Evolutionary conservation across 2,797 vertebrate genomes (phyloP).

Genomic region (Holocentrus rufus): DNA sequence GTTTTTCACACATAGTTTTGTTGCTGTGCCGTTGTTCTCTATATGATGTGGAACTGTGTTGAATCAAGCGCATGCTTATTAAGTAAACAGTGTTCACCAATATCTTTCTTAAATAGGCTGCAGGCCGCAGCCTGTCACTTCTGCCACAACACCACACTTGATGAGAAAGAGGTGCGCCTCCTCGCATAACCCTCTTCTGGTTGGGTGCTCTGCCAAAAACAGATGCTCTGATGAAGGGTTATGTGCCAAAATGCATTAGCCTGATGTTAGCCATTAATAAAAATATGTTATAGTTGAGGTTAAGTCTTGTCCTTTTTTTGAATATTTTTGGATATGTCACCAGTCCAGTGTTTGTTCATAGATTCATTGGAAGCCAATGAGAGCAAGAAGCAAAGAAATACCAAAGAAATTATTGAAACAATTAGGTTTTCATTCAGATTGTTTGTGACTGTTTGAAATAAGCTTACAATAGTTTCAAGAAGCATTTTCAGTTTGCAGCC

Average conservation of each 20-base stretch:
- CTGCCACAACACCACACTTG: constrained; percentile 52
- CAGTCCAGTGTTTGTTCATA: constrained; percentile 42
- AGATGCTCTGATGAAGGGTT: constrained; percentile 67
- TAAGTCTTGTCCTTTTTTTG: constrained; percentile 39
- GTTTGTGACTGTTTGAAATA: constrained; percentile 24
- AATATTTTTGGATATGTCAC: constrained; percentile 54
- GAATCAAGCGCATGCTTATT: constrained; percentile 9
- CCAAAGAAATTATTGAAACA: too few species aligned
- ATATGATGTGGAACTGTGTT: too few species aligned
- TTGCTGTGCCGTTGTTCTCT: background rate
- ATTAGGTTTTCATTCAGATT: constrained; percentile 11
- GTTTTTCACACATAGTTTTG: background rate
- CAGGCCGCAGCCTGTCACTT: constrained; percentile 60
- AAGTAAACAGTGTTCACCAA: constrained; percentile 4
- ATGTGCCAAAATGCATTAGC: constrained; percentile 66
- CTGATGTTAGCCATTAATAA: constrained; percentile 62
- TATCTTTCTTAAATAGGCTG: constrained; percentile 44
- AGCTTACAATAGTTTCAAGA: constrained; percentile 2
- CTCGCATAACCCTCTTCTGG: constrained; percentile 64
- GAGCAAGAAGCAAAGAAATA: constrained; percentile 27
- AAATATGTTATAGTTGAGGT: constrained; percentile 55
- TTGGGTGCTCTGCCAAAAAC: constrained; percentile 65
- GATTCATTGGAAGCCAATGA: constrained; percentile 43
- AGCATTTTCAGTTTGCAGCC: constrained; percentile 28
- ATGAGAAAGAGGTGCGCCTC: constrained; percentile 68